phyloP scores from a whole-genome alignment of 2,888 invertebrate genomes.

The Drosophila helvetica region DNA sequence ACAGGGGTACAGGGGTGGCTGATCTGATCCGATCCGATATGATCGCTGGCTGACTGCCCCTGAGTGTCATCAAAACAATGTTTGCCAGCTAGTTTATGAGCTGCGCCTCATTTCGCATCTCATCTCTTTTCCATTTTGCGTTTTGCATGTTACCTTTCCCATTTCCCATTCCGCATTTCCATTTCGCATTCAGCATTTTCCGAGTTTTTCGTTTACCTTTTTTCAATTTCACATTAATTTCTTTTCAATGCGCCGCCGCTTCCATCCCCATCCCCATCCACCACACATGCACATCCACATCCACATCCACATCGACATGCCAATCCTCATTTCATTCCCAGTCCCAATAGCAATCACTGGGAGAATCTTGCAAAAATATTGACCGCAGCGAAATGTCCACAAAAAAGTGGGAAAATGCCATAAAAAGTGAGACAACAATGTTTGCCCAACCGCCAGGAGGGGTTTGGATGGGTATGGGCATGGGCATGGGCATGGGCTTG shows the following conservation, averaged over 20 bases:
- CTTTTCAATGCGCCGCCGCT: conserved; percentile 57
- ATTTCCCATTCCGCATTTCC: conserved; percentile 20
- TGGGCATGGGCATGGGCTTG: conserved; percentile 17
- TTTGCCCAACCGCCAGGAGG: conserved; percentile 35
- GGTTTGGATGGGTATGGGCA: not conserved
- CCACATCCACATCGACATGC: conserved; percentile 36
- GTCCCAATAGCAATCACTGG: conserved; percentile 2
- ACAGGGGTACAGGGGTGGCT: conserved; percentile 4
- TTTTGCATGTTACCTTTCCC: conserved; percentile 34
- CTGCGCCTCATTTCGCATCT: conserved; percentile 62
- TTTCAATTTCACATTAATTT: conserved; percentile 78
- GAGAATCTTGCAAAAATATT: conserved; percentile 56
- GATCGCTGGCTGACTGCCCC: conserved; percentile 56
- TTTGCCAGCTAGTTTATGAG: conserved; percentile 76
- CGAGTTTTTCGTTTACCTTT: conserved; percentile 4
- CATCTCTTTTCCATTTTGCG: conserved; percentile 48
- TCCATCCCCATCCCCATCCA: conserved; percentile 12
- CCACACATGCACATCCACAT: not conserved
- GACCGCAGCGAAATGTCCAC: conserved; percentile 67
- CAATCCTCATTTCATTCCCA: conserved; percentile 22
- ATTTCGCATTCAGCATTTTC: conserved; percentile 17
- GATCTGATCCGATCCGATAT: conserved; percentile 1
- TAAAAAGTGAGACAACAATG: conserved; percentile 57
- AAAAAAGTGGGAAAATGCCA: conserved; percentile 62
- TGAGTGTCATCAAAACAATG: conserved; percentile 78